Conservation (phyloP, 2,113 vertebrate genomes). For the Tympanuchus pallidicinctus region DNA sequence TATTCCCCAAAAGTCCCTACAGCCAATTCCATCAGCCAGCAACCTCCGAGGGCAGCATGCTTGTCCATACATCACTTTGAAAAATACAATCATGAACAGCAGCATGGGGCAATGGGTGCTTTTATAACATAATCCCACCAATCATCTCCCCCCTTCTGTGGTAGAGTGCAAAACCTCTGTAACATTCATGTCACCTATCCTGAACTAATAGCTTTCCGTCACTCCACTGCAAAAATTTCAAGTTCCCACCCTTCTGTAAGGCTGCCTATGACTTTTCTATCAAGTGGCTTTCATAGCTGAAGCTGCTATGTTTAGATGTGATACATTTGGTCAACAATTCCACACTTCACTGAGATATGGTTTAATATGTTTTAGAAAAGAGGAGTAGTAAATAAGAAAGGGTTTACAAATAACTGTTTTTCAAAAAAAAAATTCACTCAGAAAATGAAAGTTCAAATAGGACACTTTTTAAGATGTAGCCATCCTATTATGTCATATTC, state of each 20-base stretch:
- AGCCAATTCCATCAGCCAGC: neutral
- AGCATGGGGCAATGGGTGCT: neutral
- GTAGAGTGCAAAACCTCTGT: neutral
- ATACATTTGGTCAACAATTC: conserved; percentile 2
- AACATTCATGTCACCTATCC: neutral
- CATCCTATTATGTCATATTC: neutral
- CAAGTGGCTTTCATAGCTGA: neutral
- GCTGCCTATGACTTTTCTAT: neutral
- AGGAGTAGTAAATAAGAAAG: conserved; percentile 38
- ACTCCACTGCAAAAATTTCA: neutral
- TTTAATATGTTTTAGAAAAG: conserved; percentile 26
- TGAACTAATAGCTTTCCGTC: neutral
- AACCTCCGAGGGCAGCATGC: neutral
- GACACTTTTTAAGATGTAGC: neutral
- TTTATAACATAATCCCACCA: neutral
- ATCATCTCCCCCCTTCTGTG: neutral
- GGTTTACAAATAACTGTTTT: conserved; percentile 68
- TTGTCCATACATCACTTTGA: neutral
- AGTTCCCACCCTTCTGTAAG: neutral
- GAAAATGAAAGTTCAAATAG: neutral
- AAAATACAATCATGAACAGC: neutral
- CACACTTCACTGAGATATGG: neutral
- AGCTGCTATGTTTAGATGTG: neutral
- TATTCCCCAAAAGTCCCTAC: neutral
- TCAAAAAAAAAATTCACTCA: neutral